A percentile compares a stretch with the other conserved stretches of the same genome.
phyloP scores from a whole-genome alignment of 2,888 invertebrate genomes.

The Lepidochitona cinerea region DNA sequence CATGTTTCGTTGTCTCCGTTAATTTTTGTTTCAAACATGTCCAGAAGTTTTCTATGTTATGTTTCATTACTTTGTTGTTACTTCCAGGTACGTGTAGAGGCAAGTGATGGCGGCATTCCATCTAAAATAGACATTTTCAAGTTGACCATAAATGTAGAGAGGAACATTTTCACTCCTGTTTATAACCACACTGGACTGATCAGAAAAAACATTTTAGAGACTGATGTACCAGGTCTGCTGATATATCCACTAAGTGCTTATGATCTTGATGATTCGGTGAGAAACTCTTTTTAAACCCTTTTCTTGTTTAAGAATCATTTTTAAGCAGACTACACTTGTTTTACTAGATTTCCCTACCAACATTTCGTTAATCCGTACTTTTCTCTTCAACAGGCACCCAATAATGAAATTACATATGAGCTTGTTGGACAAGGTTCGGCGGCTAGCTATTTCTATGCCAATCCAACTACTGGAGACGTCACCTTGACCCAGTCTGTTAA shows the following conservation, averaged over 20 bases:
- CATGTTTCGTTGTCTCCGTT: too few species aligned
- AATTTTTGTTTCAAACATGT: too few species aligned
- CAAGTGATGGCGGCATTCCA: constrained; percentile 60
- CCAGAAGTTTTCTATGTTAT: not conserved
- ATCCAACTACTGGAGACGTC: constrained; percentile 27
- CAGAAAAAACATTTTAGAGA: constrained; percentile 51
- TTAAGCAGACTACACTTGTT: too few species aligned
- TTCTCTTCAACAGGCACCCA: constrained; percentile 34
- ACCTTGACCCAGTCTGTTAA: constrained; percentile 13
- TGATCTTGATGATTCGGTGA: constrained; percentile 38
- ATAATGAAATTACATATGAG: constrained; percentile 36
- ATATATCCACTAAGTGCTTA: constrained; percentile 46
- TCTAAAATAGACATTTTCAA: constrained; percentile 44
- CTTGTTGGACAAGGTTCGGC: constrained; percentile 40
- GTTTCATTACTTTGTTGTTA: not conserved
- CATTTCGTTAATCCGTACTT: not conserved
- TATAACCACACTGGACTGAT: constrained; percentile 77
- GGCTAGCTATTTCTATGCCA: constrained; percentile 37
- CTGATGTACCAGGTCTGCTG: constrained; percentile 42
- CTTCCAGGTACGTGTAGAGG: constrained; percentile 45
- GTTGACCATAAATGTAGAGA: constrained; percentile 41
- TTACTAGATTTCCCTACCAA: too few species aligned
- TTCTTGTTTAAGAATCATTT: too few species aligned
- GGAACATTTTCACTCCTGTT: constrained; percentile 43
- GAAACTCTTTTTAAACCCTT: not conserved